Evolutionary conservation across 2,888 invertebrate species (phyloP).

Genomic region (Pristionchus arcanus): DNA sequence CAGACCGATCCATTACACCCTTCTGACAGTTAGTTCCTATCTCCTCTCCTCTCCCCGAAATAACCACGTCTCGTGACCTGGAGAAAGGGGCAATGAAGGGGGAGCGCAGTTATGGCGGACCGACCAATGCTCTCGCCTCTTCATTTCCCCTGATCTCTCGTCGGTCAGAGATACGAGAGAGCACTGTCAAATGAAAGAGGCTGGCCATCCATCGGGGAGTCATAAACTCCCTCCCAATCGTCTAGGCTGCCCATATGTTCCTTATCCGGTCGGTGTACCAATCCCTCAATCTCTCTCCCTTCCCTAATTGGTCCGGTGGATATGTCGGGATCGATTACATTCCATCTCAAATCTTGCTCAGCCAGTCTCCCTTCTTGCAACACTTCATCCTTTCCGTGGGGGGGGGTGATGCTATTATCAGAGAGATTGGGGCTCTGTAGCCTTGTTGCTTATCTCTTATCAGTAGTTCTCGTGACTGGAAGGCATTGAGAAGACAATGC

Average conservation of each 20-base stretch:
- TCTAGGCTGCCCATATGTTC: background rate
- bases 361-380: background rate
- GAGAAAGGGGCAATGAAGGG: background rate
- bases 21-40: constrained; percentile 4
- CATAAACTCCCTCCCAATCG: background rate
- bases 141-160: no score
- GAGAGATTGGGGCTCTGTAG: background rate
- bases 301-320: constrained; percentile 18
- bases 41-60: constrained; percentile 3
- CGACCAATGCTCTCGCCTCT: no score
- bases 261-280: background rate
- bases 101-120: background rate
- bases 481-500: constrained; percentile 5
- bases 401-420: background rate
- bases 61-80: constrained; percentile 23
- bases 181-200: no score
- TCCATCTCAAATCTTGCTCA: background rate
- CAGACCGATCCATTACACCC: constrained; percentile 30
- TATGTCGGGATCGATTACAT: constrained; percentile 1
- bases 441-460: constrained; percentile 10
- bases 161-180: no score
- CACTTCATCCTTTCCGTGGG: background rate
- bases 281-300: background rate
- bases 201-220: no score
- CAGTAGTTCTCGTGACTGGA: background rate